Conservation (phyloP, 23 tunicate genomes). For the Ascidia mentula region DNA sequence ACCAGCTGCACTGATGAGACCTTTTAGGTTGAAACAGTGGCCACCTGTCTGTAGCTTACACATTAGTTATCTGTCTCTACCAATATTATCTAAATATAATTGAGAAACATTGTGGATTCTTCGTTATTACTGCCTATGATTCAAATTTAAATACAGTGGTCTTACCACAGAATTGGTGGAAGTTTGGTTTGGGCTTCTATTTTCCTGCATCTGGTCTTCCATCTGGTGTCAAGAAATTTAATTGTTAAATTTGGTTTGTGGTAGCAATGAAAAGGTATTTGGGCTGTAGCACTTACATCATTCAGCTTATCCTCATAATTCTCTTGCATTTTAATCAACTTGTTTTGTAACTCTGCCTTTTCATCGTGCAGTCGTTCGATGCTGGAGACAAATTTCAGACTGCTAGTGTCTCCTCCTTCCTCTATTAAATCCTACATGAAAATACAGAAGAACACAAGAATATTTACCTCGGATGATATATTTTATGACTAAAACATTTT, state of each 20-base stretch:
- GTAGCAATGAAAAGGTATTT: no score
- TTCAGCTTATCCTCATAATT: conserved; percentile 37
- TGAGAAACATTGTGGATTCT: no score
- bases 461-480: no score
- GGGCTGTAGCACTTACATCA: conserved; percentile 18
- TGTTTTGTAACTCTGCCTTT: conserved; percentile 41
- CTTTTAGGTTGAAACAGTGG: no score
- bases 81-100: no score
- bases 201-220: background rate
- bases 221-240: background rate
- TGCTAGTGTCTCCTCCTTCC: conserved; percentile 19
- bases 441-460: no score
- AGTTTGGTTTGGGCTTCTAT: background rate
- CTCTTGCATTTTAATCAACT: conserved; percentile 45
- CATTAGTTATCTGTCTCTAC: no score
- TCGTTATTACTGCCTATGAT: no score
- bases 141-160: background rate
- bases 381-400: conserved; percentile 31
- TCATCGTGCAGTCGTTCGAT: conserved; percentile 55
- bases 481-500: no score
- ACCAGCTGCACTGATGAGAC: no score
- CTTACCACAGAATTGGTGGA: background rate
- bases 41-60: no score
- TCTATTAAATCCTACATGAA: conserved; percentile 37
- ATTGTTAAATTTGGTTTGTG: background rate